Evolutionary conservation across 2,113 vertebrate genomes (phyloP).

Genomic region (Ploceus nigricollis): DNA sequence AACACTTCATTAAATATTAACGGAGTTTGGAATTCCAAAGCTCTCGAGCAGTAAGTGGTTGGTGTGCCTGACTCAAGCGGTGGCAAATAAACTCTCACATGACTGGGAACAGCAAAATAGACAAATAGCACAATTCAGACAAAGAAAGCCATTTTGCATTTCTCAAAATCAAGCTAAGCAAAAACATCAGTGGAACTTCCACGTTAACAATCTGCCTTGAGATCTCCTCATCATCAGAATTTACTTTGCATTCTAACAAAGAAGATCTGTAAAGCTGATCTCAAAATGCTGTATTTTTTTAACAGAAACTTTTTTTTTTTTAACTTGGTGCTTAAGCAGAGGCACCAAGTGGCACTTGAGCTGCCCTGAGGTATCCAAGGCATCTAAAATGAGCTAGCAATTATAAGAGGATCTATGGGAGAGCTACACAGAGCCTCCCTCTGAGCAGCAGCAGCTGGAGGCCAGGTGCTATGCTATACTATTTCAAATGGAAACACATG

Average conservation of each 20-base stretch:
- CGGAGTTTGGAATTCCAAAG: constrained; percentile 84
- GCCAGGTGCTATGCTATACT: not conserved
- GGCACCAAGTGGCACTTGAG: not conserved
- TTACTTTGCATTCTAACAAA: not conserved
- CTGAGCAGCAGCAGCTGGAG: not conserved
- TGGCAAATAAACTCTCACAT: constrained; percentile 89
- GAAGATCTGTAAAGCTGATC: not conserved
- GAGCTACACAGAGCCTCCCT: not conserved
- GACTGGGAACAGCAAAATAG: constrained; percentile 71
- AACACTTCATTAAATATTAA: constrained; percentile 94
- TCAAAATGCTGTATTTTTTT: not conserved
- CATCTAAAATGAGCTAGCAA: not conserved
- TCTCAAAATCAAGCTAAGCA: not conserved
- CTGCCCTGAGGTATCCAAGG: not conserved
- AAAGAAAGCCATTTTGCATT: not conserved
- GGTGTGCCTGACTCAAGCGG: constrained; percentile 82
- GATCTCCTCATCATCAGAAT: not conserved
- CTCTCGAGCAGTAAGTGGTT: constrained; percentile 90
- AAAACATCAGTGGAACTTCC: not conserved
- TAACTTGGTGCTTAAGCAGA: not conserved
- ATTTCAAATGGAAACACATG: constrained; percentile 1
- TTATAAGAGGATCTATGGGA: not conserved
- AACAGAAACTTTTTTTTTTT: not conserved
- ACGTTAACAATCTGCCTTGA: not conserved
- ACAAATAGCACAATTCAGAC: not conserved